Percentiles rank a stretch among this genome's conserved stretches.
These are phyloP conservation scores for Poecilia velifera DNA, from an alignment of 2,797 vertebrate species.

Conservation along the genomic window DNA sequence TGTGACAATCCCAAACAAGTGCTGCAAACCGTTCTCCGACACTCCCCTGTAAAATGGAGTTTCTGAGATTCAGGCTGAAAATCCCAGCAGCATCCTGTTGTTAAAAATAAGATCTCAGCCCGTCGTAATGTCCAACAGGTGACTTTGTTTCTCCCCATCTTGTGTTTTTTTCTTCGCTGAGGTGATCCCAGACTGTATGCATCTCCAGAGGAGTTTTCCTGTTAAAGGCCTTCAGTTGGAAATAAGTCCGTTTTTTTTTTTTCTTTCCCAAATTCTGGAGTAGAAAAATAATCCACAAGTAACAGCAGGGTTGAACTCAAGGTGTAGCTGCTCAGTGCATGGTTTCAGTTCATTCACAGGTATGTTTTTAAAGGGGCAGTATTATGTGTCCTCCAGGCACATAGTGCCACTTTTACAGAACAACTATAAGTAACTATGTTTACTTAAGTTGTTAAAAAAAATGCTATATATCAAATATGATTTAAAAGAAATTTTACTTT, in stretches of 20 bases:
- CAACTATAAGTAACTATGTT: too few species aligned
- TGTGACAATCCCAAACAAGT: constrained; percentile 80
- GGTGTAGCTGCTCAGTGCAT: constrained; percentile 8
- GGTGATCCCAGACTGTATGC: constrained; percentile 11
- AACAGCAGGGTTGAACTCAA: constrained; percentile 1
- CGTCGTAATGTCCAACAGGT: constrained; percentile 14
- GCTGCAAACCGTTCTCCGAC: constrained; percentile 69
- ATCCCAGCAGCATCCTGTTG: constrained; percentile 64
- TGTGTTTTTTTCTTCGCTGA: background rate
- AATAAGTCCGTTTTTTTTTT: constrained; percentile 31
- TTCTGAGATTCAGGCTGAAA: constrained; percentile 54
- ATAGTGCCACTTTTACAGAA: too few species aligned
- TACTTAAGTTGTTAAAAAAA: too few species aligned
- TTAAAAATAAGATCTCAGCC: constrained; percentile 10
- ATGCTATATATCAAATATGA: too few species aligned
- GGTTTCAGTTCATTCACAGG: constrained; percentile 42
- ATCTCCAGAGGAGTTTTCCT: background rate
- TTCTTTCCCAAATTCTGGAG: constrained; percentile 37
- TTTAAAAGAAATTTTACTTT: too few species aligned
- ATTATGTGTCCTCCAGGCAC: too few species aligned
- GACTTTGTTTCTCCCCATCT: background rate
- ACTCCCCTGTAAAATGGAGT: constrained; percentile 45
- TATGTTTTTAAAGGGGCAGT: constrained; percentile 7
- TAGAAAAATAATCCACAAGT: constrained; percentile 66
- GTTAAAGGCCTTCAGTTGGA: constrained; percentile 37